phyloP scores from a whole-genome alignment of 1,140 invertebrate species.

The Amphibalanus amphitrite region DNA sequence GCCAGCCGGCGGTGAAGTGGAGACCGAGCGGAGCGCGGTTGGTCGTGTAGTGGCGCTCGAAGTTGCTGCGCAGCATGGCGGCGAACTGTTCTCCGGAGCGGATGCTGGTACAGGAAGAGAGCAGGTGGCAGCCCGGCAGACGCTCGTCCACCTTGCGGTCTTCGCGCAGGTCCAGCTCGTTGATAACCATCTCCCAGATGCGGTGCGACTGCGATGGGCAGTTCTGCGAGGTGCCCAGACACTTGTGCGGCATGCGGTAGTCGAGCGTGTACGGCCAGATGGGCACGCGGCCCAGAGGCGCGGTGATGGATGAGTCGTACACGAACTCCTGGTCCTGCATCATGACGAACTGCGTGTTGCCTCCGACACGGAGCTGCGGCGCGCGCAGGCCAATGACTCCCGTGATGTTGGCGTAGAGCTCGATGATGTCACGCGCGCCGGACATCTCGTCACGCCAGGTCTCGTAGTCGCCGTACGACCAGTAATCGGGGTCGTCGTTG shows the following conservation, averaged over 20 bases:
- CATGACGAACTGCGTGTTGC: conserved; percentile 90
- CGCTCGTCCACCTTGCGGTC: conserved; percentile 79
- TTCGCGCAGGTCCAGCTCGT: conserved; percentile 76
- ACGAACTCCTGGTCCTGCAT: conserved; percentile 89
- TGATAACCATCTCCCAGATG: conserved; percentile 93
- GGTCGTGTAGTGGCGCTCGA: conserved; percentile 77
- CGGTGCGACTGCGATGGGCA: conserved; percentile 76
- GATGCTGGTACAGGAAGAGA: conserved; percentile 83
- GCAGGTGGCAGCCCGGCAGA: conserved; percentile 74
- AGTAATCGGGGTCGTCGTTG: conserved; percentile 76
- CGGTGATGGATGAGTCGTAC: conserved; percentile 85
- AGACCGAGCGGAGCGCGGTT: conserved; percentile 83
- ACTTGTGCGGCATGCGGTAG: conserved; percentile 87
- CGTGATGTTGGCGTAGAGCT: conserved; percentile 67
- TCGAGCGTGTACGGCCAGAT: conserved; percentile 92
- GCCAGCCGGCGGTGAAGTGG: conserved; percentile 87
- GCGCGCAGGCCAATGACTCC: conserved; percentile 75
- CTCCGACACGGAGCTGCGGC: conserved; percentile 75
- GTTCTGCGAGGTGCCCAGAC: conserved; percentile 80
- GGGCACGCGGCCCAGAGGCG: conserved; percentile 64
- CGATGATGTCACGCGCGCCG: conserved; percentile 46
- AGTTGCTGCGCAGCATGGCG: conserved; percentile 68
- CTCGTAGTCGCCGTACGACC: conserved; percentile 69
- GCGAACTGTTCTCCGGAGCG: conserved; percentile 45
- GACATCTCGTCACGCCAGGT: conserved; percentile 92